These are phyloP conservation scores for Athrips mouffetella DNA, from an alignment of 2,888 invertebrate genomes.

Conservation along the genomic window DNA sequence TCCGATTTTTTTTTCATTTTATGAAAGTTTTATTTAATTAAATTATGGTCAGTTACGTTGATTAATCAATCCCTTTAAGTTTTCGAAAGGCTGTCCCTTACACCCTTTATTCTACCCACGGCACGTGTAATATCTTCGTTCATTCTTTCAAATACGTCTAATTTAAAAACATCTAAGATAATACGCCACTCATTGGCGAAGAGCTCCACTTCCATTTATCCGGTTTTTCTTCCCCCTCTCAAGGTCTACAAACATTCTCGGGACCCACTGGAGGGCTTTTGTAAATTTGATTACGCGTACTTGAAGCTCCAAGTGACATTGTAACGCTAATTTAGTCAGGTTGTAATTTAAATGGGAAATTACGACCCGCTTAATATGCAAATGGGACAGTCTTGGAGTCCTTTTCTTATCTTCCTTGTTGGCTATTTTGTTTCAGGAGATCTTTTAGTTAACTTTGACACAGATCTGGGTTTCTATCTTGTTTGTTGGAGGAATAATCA, in stretches of 20 bases:
- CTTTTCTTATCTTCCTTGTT: slow-evolving; percentile 12
- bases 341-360: slow-evolving; percentile 23
- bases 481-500: background rate
- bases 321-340: slow-evolving; percentile 28
- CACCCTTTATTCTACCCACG: slow-evolving; percentile 12
- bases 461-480: background rate
- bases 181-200: background rate
- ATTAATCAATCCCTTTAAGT: too few relatives aligned
- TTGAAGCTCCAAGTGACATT: slow-evolving; percentile 23
- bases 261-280: slow-evolving; percentile 39
- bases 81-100: too few relatives aligned
- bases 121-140: background rate
- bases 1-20: too few relatives aligned
- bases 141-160: too few relatives aligned
- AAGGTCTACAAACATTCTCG: slow-evolving; percentile 46
- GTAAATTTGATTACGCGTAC: slow-evolving; percentile 44
- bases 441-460: background rate
- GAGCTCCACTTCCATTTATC: background rate
- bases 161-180: too few relatives aligned
- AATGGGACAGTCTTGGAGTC: slow-evolving; percentile 4
- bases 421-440: slow-evolving; percentile 4
- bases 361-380: slow-evolving; percentile 14
- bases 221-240: slow-evolving; percentile 22
- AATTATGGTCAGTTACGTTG: too few relatives aligned
- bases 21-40: too few relatives aligned